These are phyloP conservation scores for Arbacia lixula DNA, from an alignment of 53 echinoderm and acorn worm genomes.

Conservation along the genomic window DNA sequence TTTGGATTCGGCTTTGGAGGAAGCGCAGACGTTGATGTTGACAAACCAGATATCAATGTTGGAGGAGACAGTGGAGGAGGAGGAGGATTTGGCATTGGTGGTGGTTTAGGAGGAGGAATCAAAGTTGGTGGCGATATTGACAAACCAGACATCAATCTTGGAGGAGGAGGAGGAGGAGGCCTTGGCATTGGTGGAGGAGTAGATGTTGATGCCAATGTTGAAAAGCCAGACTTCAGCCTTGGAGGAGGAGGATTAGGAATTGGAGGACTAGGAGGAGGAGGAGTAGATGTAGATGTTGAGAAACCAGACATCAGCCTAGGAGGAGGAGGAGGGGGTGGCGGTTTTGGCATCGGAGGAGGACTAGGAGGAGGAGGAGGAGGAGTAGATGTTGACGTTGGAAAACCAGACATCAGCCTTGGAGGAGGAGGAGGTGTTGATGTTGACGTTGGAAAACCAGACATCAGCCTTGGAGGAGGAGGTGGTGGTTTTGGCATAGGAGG, in stretches of 20 bases:
- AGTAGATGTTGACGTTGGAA: conserved; percentile 6
- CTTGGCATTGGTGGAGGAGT: not conserved
- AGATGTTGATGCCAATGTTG: conserved; percentile 10
- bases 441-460: conserved; percentile 30
- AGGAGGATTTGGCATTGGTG: conserved; percentile 23
- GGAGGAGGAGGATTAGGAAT: not conserved
- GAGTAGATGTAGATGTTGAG: conserved; percentile 12
- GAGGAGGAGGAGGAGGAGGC: too few relatives aligned
- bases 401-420: conserved; percentile 10
- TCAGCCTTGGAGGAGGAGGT: not conserved
- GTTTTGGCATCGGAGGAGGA: not conserved
- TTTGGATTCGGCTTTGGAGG: conserved; percentile 47
- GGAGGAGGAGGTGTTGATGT: conserved; percentile 10
- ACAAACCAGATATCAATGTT: conserved; percentile 16
- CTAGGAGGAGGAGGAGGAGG: conserved; percentile 2
- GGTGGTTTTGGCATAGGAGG: too few relatives aligned
- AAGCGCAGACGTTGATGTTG: conserved; percentile 21
- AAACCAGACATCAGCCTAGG: conserved; percentile 10
- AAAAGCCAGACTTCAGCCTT: not conserved
- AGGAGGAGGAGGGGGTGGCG: not conserved
- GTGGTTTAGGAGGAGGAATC: too few relatives aligned
- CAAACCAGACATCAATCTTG: too few relatives aligned
- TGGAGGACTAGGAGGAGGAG: conserved; percentile 10
- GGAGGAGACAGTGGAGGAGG: not conserved
- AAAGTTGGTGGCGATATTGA: not conserved